Evolutionary conservation across 1,140 invertebrate species (phyloP), one percentile per base, ranked within the genome.

Genomic region (Drosophila pruinosa): DNA sequence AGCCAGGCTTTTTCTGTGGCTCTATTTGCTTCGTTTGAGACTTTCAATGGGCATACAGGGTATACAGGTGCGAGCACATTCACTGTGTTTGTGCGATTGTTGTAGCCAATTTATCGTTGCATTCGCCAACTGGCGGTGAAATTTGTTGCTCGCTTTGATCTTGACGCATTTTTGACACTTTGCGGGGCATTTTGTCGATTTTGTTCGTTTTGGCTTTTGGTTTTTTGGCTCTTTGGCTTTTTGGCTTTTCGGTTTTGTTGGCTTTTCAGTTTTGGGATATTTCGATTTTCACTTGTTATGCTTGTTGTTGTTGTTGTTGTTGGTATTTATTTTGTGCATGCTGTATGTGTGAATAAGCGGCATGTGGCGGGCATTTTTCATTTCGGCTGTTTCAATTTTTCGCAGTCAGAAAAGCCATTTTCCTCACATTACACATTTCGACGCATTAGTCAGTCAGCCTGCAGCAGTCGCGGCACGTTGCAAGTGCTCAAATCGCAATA

Each of bases 141-240:
- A 69, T 75, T 83, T 85, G 54, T 62, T 58, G 77, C 69, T 72
- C 80, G 75, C 81, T 86, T 86, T 86, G 81, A 86, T 86, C 81
- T 86, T 86, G 82, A 86, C 81, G 81, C 82, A 72, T 86, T 86
- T 86, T 88, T 86, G 81, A 86, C 81, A 86, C 81, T 86, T 85
- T 76, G 69, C 81, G 76, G 56, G 78, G 74, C 69, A 75, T 62
- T 76, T 76, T 59, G 70, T 68, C 57, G 63, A 76, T 71, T 74
- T 74, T 53, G 65, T 28, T 67, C 61, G 54, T 19, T 52, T 69
- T n/a, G n/a, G n/a, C n/a, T n/a, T n/a, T n/a, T n/a, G 57, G 43
- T 36, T 61, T 68, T 67, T n/a, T 57, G 15, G 17, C 8, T 19
- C 21, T 56, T 70, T 15, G 45, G 28, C 56, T 70, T 69, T 70